Conservation (phyloP, 2,113 vertebrate species). For the Nannobrachium achirus region DNA sequence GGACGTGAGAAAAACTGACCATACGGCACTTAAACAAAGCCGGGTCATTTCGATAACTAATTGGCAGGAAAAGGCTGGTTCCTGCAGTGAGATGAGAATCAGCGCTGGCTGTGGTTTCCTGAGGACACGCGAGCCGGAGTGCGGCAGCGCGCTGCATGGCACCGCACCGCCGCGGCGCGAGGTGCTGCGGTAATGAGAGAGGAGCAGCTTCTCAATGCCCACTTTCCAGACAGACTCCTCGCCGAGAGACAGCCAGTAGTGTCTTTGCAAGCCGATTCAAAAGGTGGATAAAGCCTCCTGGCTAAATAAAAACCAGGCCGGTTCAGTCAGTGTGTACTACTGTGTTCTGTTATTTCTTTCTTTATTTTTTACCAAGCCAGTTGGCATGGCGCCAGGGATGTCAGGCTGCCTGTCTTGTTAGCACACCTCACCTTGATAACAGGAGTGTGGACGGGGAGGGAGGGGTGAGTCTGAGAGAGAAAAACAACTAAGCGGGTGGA, state of each 20-base stretch:
- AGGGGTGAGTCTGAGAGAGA: conserved; percentile 59
- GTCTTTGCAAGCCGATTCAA: conserved; percentile 45
- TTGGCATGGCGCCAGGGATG: conserved; percentile 64
- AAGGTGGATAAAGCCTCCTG: conserved; percentile 50
- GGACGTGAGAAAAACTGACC: no score
- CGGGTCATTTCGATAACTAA: conserved; percentile 72
- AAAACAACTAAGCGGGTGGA: conserved; percentile 72
- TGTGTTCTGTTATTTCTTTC: not conserved
- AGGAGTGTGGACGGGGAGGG: conserved; percentile 31
- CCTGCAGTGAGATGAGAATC: conserved; percentile 64
- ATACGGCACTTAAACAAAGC: conserved; percentile 66
- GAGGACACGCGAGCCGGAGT: conserved; percentile 47
- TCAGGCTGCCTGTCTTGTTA: conserved; percentile 73
- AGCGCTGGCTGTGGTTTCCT: conserved; percentile 64
- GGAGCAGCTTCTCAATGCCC: conserved; percentile 54
- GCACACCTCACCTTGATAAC: conserved; percentile 74
- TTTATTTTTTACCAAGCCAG: conserved; percentile 16
- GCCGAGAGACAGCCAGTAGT: conserved; percentile 36
- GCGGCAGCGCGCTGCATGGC: conserved; percentile 33
- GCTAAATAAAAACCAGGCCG: conserved; percentile 49
- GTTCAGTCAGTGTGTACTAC: conserved; percentile 37
- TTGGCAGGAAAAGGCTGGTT: conserved; percentile 66
- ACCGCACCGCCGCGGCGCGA: no score
- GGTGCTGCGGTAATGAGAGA: conserved; percentile 75
- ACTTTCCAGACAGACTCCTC: conserved; percentile 46